Percentiles rank a stretch among this genome's conserved stretches.
Evolutionary conservation across 2,888 invertebrate species (phyloP).

Genomic region (Maniola hyperantus): DNA sequence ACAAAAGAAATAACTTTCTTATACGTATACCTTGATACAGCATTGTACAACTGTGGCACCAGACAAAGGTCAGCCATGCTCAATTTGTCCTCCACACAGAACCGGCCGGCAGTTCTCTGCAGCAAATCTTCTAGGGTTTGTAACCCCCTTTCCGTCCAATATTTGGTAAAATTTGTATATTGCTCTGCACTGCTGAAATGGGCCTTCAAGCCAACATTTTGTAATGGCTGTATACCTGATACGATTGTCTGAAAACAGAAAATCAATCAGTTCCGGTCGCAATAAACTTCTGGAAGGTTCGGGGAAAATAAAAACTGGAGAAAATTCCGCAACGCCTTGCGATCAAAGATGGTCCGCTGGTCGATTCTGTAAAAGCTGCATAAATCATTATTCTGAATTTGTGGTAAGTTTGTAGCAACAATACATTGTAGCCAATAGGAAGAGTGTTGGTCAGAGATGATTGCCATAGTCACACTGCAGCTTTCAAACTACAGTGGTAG

Average conservation of each 20-base stretch:
- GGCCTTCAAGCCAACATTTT: conserved; percentile 81
- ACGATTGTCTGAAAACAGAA: conserved; percentile 69
- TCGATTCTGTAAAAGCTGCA: too few species aligned
- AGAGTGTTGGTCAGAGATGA: too few species aligned
- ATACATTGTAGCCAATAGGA: too few species aligned
- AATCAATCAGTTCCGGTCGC: background rate
- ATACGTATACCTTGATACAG: conserved; percentile 70
- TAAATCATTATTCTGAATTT: too few species aligned
- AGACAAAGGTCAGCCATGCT: conserved; percentile 86
- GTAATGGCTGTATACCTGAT: conserved; percentile 87
- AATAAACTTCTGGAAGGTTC: background rate
- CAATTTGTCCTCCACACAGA: conserved; percentile 83
- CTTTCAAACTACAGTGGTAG: too few species aligned
- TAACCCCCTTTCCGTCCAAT: conserved; percentile 82
- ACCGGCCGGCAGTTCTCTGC: conserved; percentile 73
- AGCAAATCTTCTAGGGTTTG: conserved; percentile 79
- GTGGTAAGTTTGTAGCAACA: too few species aligned
- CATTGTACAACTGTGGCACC: conserved; percentile 85
- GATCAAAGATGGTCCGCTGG: too few species aligned
- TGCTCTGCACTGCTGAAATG: conserved; percentile 64
- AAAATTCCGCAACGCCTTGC: too few species aligned
- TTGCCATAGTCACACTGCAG: too few species aligned
- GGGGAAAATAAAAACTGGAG: background rate
- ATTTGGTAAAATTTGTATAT: conserved; percentile 73
- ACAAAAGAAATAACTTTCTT: background rate